phyloP scores from a whole-genome alignment of 2,888 invertebrate genomes.

The Eupithecia insigniata region DNA sequence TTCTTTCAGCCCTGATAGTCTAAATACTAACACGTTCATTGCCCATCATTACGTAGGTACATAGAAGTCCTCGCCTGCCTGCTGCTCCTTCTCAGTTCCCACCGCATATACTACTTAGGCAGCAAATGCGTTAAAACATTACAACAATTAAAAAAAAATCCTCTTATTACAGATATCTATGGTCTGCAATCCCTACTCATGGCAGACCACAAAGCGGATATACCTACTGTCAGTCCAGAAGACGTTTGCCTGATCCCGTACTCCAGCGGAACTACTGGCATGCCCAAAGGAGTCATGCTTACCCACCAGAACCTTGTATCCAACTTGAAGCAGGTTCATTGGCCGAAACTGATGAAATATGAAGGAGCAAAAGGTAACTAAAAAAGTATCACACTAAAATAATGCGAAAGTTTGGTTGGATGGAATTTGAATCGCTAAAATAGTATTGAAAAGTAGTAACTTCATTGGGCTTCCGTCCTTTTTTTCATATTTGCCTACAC shows the following conservation, averaged over 20 bases:
- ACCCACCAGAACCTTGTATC: conserved; percentile 87
- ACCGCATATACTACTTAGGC: too few relatives aligned
- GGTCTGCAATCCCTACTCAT: conserved; percentile 78
- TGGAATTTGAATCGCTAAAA: not conserved
- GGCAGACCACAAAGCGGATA: conserved; percentile 73
- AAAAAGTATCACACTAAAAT: not conserved
- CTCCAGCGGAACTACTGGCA: conserved; percentile 90
- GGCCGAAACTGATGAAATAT: conserved; percentile 75
- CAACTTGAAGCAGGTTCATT: conserved; percentile 79
- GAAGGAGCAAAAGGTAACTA: conserved; percentile 70
- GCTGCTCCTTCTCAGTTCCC: too few relatives aligned
- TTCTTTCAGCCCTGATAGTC: too few relatives aligned
- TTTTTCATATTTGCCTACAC: too few relatives aligned
- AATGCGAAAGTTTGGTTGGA: not conserved
- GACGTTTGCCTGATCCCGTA: conserved; percentile 85
- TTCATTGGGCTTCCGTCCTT: too few relatives aligned
- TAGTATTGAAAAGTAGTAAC: not conserved
- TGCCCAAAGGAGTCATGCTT: conserved; percentile 91
- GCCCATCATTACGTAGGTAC: not conserved
- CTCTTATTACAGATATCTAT: conserved; percentile 59
- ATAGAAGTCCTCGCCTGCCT: too few relatives aligned
- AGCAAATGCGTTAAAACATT: too few relatives aligned
- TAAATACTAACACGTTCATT: not conserved
- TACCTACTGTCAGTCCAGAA: conserved; percentile 74
- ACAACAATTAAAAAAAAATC: not conserved